Evolutionary conservation across 2,888 invertebrate species (phyloP).

Genomic region (Venusia cambrica): DNA sequence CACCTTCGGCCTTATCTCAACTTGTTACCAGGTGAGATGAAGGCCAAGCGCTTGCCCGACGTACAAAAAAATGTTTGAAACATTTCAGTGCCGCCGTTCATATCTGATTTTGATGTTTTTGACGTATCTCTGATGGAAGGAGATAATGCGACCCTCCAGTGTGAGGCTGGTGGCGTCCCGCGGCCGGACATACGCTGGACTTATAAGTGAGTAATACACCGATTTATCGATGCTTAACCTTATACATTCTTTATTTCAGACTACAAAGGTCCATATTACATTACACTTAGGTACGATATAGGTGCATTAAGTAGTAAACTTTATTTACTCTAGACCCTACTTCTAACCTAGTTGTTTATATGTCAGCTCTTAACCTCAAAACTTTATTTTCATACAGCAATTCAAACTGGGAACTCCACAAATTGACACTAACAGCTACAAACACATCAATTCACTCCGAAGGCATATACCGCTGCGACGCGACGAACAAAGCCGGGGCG

Average conservation of each 20-base stretch:
- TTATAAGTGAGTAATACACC: too few species aligned
- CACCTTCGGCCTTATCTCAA: too few species aligned
- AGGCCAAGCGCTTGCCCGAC: too few species aligned
- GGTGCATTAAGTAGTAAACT: too few species aligned
- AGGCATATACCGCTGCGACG: constrained; percentile 81
- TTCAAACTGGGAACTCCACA: constrained; percentile 48
- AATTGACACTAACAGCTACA: constrained; percentile 40
- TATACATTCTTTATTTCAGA: too few species aligned
- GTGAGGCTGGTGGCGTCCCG: constrained; percentile 67
- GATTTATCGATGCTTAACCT: too few species aligned
- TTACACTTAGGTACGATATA: too few species aligned
- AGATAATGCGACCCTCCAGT: constrained; percentile 62
- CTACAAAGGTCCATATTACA: too few species aligned
- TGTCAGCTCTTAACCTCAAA: constrained; percentile 17
- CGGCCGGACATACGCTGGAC: constrained; percentile 63
- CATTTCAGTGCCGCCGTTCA: constrained; percentile 61
- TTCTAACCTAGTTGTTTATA: too few species aligned
- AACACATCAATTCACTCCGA: constrained; percentile 50
- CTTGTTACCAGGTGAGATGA: too few species aligned
- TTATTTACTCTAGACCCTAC: too few species aligned
- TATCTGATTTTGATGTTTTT: constrained; percentile 60
- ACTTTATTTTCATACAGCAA: constrained; percentile 43
- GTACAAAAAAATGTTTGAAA: background rate
- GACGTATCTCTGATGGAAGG: constrained; percentile 65
- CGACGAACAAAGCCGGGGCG: constrained; percentile 81